Percentiles rank a stretch among this genome's conserved stretches.
These are phyloP conservation scores for Melipona bicolor DNA, from an alignment of 2,888 invertebrate genomes.

Conservation along the genomic window DNA sequence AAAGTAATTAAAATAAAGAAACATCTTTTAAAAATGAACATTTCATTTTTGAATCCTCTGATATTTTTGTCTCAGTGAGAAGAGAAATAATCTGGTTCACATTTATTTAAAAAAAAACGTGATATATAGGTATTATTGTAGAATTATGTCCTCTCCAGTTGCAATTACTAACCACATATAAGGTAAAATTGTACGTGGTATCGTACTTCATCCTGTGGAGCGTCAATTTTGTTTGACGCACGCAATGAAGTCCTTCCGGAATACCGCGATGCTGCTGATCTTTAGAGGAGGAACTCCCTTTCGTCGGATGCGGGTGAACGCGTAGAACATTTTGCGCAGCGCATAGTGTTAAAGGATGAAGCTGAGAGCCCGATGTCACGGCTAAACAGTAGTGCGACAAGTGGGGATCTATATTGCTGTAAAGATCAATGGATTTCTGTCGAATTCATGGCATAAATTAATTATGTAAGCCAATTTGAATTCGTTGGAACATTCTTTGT, in stretches of 20 bases:
- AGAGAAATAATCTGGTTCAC: not conserved
- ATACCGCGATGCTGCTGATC: slow-evolving; percentile 73
- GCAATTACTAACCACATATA: slow-evolving; percentile 80
- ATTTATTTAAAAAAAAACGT: too few relatives aligned
- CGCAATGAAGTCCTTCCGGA: slow-evolving; percentile 82
- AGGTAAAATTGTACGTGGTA: slow-evolving; percentile 82
- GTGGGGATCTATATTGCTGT: slow-evolving; percentile 80
- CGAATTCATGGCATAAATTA: not conserved
- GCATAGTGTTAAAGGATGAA: slow-evolving; percentile 81
- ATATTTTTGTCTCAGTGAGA: not conserved
- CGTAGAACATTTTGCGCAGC: slow-evolving; percentile 80
- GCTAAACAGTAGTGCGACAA: slow-evolving; percentile 81
- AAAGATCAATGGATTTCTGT: slow-evolving; percentile 56
- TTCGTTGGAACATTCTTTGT: not conserved
- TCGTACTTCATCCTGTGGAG: slow-evolving; percentile 82
- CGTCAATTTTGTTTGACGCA: slow-evolving; percentile 80
- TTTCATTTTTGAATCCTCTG: not conserved
- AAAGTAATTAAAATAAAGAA: too few relatives aligned
- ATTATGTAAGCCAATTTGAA: not conserved
- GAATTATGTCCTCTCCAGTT: not conserved
- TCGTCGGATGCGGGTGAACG: slow-evolving; percentile 68
- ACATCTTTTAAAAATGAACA: not conserved
- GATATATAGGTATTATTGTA: not conserved
- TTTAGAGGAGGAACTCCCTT: slow-evolving; percentile 65
- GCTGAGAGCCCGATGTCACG: slow-evolving; percentile 80